Evolutionary conservation across 2,888 invertebrate species (phyloP), one percentile per base, ranked within the genome.

Genomic region (Autographa gamma): DNA sequence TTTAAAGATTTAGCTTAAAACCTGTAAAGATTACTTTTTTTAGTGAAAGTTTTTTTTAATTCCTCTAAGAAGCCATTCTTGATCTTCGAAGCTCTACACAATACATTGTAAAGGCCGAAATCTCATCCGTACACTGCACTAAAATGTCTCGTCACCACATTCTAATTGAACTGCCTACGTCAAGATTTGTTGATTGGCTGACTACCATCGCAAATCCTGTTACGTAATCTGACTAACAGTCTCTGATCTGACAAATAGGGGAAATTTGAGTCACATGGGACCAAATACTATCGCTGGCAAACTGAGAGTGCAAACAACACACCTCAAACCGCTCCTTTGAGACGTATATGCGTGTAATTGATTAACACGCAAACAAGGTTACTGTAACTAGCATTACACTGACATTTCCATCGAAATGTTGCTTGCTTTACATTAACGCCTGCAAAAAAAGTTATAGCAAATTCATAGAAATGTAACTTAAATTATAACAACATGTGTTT

Each of bases 361-460:
- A 56, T 56, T 56, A 56, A 25, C 54, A 56, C 54, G 54, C 54
- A 19, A 56, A 56, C 54, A 56, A 11, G 19, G 54, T 56, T 56
- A 56, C 19, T 8, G 25, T 25, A 5, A 19, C 54, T 56, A 56
- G 54, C 5, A 25, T 56, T 56, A 56, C 25, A 16, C 6, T 48
- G 48, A 48, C 48, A 48, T 48, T 48, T 43, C 7, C n/a, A n/a
- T n/a, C 48, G 8, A 48, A 48, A 48, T 48, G 16, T n/a, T 7
- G 48, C n/a, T 6, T 48, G 7, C n/a, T 48, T 48, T n/a, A 48
- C 5, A n/a, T 52, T n/a, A 25, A 25, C 54, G 25, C 54, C 54
- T 56, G 13, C 25, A 6, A 5, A 56, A 54, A 56, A 56, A 25
- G 13, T 19, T 11, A 56, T 56, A 56, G 54, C 54, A 56, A 56